Evolutionary conservation across 2,888 invertebrate genomes (phyloP).

Genomic region (Hesperia comma): DNA sequence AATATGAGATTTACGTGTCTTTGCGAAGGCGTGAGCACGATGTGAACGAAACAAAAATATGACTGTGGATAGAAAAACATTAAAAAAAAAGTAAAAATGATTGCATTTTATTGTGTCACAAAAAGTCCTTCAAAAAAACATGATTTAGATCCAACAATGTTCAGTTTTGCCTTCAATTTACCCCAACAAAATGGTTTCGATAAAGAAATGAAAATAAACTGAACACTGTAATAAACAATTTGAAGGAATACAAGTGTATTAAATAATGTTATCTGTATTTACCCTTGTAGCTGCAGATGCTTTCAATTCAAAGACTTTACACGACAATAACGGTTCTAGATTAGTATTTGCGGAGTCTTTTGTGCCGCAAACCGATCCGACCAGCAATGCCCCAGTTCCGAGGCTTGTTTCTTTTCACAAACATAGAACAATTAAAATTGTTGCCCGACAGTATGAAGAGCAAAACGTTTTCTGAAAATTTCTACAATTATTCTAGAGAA

Average conservation of each 20-base stretch:
- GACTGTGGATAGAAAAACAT: not conserved
- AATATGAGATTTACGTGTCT: slow-evolving; percentile 7
- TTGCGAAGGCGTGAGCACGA: slow-evolving; percentile 21
- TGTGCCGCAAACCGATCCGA: slow-evolving; percentile 17
- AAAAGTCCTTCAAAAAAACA: no score
- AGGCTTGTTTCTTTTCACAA: slow-evolving; percentile 27
- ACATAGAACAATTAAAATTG: slow-evolving; percentile 30
- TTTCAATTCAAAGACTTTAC: slow-evolving; percentile 24
- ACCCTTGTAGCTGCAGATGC: slow-evolving; percentile 4
- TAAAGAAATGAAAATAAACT: not conserved
- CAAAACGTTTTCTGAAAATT: slow-evolving; percentile 15
- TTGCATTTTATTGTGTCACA: no score
- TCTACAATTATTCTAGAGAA: slow-evolving; percentile 17
- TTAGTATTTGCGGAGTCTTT: slow-evolving; percentile 26
- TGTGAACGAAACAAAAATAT: not conserved
- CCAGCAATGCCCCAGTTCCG: slow-evolving; percentile 18
- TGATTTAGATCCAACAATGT: no score
- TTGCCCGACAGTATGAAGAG: slow-evolving; percentile 23
- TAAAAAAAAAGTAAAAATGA: no score
- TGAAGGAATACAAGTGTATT: not conserved
- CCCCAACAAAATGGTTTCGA: no score
- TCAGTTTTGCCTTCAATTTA: no score
- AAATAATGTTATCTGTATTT: slow-evolving; percentile 3
- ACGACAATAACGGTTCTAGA: slow-evolving; percentile 24
- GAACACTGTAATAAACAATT: not conserved